These are phyloP conservation scores for Petaurus breviceps DNA, from an alignment of 2,113 vertebrate genomes.

Conservation along the genomic window DNA sequence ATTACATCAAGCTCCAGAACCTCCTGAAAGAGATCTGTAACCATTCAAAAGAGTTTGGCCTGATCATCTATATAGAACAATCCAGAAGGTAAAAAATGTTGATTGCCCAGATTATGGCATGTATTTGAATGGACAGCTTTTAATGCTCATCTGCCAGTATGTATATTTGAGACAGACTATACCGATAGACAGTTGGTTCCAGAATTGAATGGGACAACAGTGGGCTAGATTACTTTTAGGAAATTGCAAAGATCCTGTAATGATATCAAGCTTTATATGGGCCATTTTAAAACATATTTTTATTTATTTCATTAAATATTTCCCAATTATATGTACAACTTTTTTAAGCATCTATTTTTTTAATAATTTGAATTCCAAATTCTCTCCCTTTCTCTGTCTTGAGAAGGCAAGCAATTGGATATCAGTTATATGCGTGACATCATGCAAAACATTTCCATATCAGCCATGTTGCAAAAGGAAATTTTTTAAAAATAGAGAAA, in stretches of 20 bases:
- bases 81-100: neutral
- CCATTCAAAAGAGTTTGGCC: neutral
- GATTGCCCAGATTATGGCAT: neutral
- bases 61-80: no score
- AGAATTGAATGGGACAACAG: neutral
- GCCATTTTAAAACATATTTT: neutral
- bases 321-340: no score
- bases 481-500: no score
- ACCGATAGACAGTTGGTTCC: neutral
- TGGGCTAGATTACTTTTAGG: neutral
- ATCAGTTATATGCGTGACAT: no score
- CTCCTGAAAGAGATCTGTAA: neutral
- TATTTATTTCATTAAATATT: neutral
- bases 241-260: neutral
- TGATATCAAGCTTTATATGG: neutral
- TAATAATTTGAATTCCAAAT: no score
- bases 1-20: neutral
- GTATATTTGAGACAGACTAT: neutral
- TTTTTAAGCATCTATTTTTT: no score
- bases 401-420: no score
- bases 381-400: no score
- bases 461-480: no score
- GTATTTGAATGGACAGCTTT: neutral
- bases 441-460: no score
- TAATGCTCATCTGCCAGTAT: neutral